A percentile compares a stretch with the other conserved stretches of the same genome.
These are phyloP conservation scores for Haemorhous mexicanus DNA, from an alignment of 2,113 vertebrate genomes.

Conservation along the genomic window DNA sequence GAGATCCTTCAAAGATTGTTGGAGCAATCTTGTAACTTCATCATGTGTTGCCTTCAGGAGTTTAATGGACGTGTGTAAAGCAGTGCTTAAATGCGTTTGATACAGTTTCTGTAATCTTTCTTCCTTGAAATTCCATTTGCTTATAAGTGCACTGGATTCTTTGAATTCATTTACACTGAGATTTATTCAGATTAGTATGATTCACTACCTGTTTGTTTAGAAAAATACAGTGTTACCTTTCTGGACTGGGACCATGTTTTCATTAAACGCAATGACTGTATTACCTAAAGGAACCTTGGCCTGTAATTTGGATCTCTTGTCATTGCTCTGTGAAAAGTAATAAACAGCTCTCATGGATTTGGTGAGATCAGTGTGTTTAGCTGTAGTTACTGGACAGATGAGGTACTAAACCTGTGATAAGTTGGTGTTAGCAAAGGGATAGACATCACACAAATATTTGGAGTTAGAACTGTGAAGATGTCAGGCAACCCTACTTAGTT, in stretches of 20 bases:
- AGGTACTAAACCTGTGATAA: not conserved
- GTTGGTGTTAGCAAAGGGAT: not conserved
- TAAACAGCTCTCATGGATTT: not conserved
- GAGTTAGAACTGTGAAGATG: not conserved
- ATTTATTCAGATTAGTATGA: not conserved
- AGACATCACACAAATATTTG: not conserved
- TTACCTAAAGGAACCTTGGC: not conserved
- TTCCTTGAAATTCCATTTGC: not conserved
- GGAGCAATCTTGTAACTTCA: not conserved
- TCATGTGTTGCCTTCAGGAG: not conserved
- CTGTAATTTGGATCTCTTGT: not conserved
- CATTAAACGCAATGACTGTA: not conserved
- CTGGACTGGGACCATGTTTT: not conserved
- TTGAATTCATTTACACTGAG: not conserved
- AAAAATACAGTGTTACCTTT: not conserved
- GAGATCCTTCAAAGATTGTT: not conserved
- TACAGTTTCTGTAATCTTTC: not conserved
- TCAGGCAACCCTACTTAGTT: not conserved
- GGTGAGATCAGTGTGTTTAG: not conserved
- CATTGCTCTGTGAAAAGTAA: not conserved
- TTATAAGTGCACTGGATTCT: not conserved
- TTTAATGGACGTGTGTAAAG: not conserved
- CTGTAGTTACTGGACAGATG: not conserved
- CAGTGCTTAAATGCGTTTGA: not conserved
- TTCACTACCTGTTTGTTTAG: not conserved